Percentiles rank a stretch among this genome's conserved stretches.
Evolutionary conservation across 1,140 invertebrate genomes (phyloP).

Genomic region (Drosophila subobscura): DNA sequence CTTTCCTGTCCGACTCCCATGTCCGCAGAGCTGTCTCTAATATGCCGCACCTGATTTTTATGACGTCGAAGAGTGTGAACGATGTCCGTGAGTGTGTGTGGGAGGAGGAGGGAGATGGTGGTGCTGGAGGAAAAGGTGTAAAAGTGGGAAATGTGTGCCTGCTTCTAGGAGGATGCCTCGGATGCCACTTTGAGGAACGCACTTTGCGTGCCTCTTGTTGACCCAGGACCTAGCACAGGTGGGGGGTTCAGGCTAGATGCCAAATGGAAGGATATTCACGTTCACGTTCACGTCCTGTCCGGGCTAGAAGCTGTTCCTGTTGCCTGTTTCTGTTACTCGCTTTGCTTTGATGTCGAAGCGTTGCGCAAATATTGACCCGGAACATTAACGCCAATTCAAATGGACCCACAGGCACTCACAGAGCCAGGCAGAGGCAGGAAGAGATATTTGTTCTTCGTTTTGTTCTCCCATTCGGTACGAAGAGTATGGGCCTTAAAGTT

Average conservation of each 20-base stretch:
- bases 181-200: conserved; percentile 30
- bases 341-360: conserved; percentile 64
- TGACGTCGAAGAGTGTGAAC: conserved; percentile 26
- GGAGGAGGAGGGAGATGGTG: background rate
- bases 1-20: conserved; percentile 12
- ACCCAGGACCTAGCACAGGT: conserved; percentile 57
- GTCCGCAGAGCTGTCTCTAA: conserved; percentile 33
- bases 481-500: conserved; percentile 17
- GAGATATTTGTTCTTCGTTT: conserved; percentile 24
- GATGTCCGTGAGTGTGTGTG: background rate
- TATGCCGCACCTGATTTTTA: conserved; percentile 57
- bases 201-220: conserved; percentile 43
- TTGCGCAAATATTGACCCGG: conserved; percentile 63
- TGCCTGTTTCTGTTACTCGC: background rate
- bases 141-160: conserved; percentile 11
- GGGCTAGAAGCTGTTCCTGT: conserved; percentile 5
- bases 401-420: conserved; percentile 6
- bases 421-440: conserved; percentile 32
- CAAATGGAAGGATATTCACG: conserved; percentile 45
- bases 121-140: conserved; percentile 33
- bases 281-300: conserved; percentile 43
- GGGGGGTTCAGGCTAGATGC: background rate
- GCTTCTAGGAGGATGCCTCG: too few relatives aligned
- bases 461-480: conserved; percentile 14
- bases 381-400: conserved; percentile 66